Evolutionary conservation across 1,140 invertebrate species (phyloP).

Genomic region (Lutraria rhynchaena): DNA sequence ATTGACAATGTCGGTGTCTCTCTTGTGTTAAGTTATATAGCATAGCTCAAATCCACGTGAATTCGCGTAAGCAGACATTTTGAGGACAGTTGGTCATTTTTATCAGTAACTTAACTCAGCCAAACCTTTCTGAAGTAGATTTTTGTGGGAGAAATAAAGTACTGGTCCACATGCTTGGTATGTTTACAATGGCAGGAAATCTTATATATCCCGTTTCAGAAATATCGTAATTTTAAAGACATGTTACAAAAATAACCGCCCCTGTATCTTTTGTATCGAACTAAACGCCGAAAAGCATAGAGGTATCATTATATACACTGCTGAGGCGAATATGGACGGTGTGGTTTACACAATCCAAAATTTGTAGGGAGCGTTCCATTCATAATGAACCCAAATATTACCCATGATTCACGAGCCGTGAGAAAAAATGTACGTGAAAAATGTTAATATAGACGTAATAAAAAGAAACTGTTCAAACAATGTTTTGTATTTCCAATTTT

Average conservation of each 20-base stretch:
- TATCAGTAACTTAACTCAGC: too few species aligned
- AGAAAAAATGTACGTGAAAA: background rate
- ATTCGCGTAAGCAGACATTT: too few species aligned
- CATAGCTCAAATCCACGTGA: too few species aligned
- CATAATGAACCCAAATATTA: constrained; percentile 16
- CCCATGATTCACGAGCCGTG: constrained; percentile 32
- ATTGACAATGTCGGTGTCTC: too few species aligned
- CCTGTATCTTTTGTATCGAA: background rate
- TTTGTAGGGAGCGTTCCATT: constrained; percentile 13
- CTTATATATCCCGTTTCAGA: background rate
- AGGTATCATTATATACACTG: constrained; percentile 16
- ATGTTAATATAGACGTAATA: constrained; percentile 1
- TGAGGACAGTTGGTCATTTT: too few species aligned
- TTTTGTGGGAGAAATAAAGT: background rate
- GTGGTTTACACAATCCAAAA: constrained; percentile 1
- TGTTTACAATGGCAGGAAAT: background rate
- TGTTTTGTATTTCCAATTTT: background rate
- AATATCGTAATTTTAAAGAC: background rate
- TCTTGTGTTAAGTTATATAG: too few species aligned
- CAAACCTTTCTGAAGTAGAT: background rate
- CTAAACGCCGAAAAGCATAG: background rate
- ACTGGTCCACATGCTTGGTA: background rate
- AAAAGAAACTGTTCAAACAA: background rate
- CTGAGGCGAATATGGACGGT: background rate
- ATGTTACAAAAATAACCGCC: background rate